A percentile compares a stretch with the other conserved stretches of the same genome.
phyloP scores from a whole-genome alignment of 2,888 invertebrate species.

The Drosophila picticornis region DNA sequence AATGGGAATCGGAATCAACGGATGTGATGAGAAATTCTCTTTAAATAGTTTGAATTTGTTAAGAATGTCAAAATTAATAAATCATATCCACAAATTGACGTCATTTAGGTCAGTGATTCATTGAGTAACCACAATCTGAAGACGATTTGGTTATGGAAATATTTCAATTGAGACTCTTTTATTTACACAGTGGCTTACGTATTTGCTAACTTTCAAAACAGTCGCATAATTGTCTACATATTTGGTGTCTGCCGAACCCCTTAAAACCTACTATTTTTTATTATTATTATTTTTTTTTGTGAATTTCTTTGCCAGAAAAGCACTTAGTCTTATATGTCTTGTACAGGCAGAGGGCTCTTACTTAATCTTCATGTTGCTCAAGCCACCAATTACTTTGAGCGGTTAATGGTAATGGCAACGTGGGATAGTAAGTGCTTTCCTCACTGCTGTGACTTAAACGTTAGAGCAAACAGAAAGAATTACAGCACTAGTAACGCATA shows the following conservation, averaged over 20 bases:
- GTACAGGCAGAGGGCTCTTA: conserved; percentile 11
- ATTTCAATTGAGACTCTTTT: conserved; percentile 29
- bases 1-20: neutral
- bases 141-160: conserved; percentile 41
- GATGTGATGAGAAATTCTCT: neutral
- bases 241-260: neutral
- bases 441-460: conserved; percentile 36
- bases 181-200: conserved; percentile 33
- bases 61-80: conserved; percentile 1
- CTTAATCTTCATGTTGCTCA: conserved; percentile 41
- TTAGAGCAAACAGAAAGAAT: conserved; percentile 14
- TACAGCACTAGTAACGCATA: conserved; percentile 3
- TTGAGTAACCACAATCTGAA: neutral
- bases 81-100: conserved; percentile 6
- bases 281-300: neutral
- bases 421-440: conserved; percentile 69
- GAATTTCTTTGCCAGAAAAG: conserved; percentile 25
- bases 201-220: conserved; percentile 21
- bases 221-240: conserved; percentile 34
- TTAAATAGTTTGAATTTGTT: neutral
- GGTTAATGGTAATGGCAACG: conserved; percentile 38
- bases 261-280: neutral
- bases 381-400: conserved; percentile 72
- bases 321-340: conserved; percentile 46
- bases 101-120: conserved; percentile 19